Percentiles rank a stretch among this genome's conserved stretches.
These are phyloP conservation scores for Takifugu bimaculatus DNA, from an alignment of 2,113 vertebrate genomes.

Conservation along the genomic window DNA sequence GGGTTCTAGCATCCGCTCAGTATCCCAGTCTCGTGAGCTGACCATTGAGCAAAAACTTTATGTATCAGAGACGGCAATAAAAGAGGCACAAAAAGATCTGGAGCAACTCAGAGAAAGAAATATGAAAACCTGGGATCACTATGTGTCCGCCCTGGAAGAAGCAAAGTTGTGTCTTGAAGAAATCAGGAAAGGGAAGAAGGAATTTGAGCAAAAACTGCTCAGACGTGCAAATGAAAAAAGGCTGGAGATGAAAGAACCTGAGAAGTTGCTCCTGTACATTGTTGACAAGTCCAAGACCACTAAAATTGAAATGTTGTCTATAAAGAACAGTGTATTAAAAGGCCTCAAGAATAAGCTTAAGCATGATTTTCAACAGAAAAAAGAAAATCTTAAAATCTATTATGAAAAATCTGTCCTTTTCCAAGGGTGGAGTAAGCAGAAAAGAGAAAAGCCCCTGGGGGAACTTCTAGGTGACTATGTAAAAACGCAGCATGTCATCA, in stretches of 20 bases:
- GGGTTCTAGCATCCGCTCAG: constrained; percentile 15
- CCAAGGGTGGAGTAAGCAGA: constrained; percentile 24
- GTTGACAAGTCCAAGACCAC: constrained; percentile 41
- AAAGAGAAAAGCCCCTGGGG: constrained; percentile 7
- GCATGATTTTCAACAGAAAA: constrained; percentile 48
- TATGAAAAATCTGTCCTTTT: constrained; percentile 23
- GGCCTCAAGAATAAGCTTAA: constrained; percentile 32
- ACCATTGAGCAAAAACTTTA: constrained; percentile 47
- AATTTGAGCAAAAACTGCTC: constrained; percentile 33
- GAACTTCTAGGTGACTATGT: constrained; percentile 28
- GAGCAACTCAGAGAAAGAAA: constrained; percentile 30
- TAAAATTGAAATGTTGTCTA: constrained; percentile 31
- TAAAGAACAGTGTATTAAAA: constrained; percentile 43
- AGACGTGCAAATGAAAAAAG: constrained; percentile 27
- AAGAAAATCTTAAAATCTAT: constrained; percentile 18
- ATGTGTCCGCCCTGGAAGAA: constrained; percentile 44
- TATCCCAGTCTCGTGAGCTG: constrained; percentile 21
- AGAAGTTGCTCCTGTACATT: constrained; percentile 36
- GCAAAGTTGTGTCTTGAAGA: constrained; percentile 39
- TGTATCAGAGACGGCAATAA: constrained; percentile 35
- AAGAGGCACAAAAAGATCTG: constrained; percentile 19
- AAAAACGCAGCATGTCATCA: constrained; percentile 35
- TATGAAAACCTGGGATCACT: constrained; percentile 28
- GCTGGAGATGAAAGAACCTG: constrained; percentile 26
- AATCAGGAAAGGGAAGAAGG: constrained; percentile 25